Evolutionary conservation across 2,797 vertebrate genomes (phyloP).

Genomic region (Leptatherina wallacei): DNA sequence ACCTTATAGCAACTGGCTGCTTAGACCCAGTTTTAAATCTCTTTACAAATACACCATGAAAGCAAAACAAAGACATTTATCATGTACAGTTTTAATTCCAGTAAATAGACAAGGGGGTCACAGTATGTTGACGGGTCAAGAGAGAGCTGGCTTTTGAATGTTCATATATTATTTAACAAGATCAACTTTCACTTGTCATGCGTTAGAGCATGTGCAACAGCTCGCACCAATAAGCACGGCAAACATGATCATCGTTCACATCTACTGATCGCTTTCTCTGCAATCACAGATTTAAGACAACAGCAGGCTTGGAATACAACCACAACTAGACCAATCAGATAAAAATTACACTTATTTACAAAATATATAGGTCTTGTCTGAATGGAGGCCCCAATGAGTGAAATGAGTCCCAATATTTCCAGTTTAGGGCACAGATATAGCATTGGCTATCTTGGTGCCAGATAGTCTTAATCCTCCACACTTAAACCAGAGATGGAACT

Average conservation of each 20-base stretch:
- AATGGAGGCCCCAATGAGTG: constrained; percentile 33
- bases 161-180: constrained; percentile 52
- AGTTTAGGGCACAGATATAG: constrained; percentile 29
- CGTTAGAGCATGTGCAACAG: constrained; percentile 37
- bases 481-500: constrained; percentile 44
- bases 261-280: constrained; percentile 21
- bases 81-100: constrained; percentile 68
- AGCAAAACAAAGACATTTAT: constrained; percentile 55
- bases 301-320: constrained; percentile 49
- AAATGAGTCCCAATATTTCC: constrained; percentile 26
- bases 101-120: constrained; percentile 71
- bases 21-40: constrained; percentile 18
- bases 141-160: constrained; percentile 55
- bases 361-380: constrained; percentile 37
- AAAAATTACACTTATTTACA: constrained; percentile 58
- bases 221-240: constrained; percentile 39
- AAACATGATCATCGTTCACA: constrained; percentile 19
- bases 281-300: constrained; percentile 53
- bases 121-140: constrained; percentile 64
- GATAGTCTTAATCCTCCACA: constrained; percentile 35
- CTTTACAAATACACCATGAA: constrained; percentile 59
- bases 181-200: constrained; percentile 52
- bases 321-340: constrained; percentile 39
- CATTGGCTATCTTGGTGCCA: constrained; percentile 47
- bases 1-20: neutral